Evolutionary conservation across 1,140 invertebrate genomes (phyloP), one percentile per base, ranked within the genome.

Genomic region (Cecropterus lyciades): DNA sequence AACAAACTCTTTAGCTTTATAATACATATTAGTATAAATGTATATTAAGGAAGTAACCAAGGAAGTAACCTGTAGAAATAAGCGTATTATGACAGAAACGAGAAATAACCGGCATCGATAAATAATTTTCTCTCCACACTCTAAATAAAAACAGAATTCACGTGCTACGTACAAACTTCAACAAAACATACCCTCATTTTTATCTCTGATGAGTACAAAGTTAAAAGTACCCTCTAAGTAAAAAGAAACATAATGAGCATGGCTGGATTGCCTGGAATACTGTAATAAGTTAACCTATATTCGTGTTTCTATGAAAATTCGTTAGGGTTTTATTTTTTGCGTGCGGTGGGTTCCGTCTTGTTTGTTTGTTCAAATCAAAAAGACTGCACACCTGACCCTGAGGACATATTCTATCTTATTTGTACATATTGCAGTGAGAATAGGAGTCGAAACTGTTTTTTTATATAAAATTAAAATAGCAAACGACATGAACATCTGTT

Each of bases 221-320:
- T 53, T 53, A 2, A 53, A 53, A n/a, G 51, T 53, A 53, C 51
- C 51, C 51, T 51, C 17, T 30, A 53, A 37, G 14, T 53, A 53
- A 37, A 53, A 53, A 51, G 17, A 27, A 24, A 53, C 51, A 53
- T 53, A 53, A 53, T 37, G 51, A 53, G 24, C 13, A 14, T 53
- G 1, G 17, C 49, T 52, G 49, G 14, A n/a, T 37, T 53, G 14
- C 27, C 51, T 37, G 51, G 13, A 53, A 51, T 51, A 51, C 48
- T n/a, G 48, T 8, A 51, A 53, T 53, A 53, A 45, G 51, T 53
- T 53, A 37, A 53, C 51, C 51, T 37, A 53, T 37, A 53, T 53
- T 33, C 14, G 27, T 14, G 14, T 15, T 53, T 53, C 51, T 16
- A 37, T 53, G 11, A 53, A 37, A 53, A 37, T 53, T 53, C 51